Base-by-base conservation (phyloP, 35 echinoderm and acorn worm genomes). In the Diadema setosum region DNA sequence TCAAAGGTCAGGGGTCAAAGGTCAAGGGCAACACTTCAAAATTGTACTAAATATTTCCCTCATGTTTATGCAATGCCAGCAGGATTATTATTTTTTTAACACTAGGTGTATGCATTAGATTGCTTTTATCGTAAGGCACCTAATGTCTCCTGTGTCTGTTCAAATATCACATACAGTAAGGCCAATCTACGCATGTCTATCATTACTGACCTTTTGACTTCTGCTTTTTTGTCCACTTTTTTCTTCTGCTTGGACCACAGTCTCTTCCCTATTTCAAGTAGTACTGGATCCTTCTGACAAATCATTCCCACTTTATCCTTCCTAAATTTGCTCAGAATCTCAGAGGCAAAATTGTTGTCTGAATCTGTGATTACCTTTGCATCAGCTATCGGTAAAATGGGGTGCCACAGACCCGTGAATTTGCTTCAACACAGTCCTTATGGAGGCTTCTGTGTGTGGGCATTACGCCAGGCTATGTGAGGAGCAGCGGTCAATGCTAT, bases 171-270 rank as follows among this genome's bases (percentile, higher is more conserved):
- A 61, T 90, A 90, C 48, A 90, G 45, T n/a, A 24, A 26, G 1
- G 48, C 87, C 46, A 90, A 81, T 40, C 64, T 37, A 64, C 78
- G 32, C 87, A 90, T 90, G 33, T 82, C 48, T 2, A 57, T 82
- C 87, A 83, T 90, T 3, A 90, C 87, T 39, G 87, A 90, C 57
- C 81, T 90, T 30, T 44, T 35, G 37, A 90, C 91, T 46, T 93
- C 76, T 7, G 59, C 52, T 42, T 84, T 81, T 56, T 93, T 93
- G 63, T 93, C 65, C 16, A 55, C 40, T 42, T 93, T 93, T 24
- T 29, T 75, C 32, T 44, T 83, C 24, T 88, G 36, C 45, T 93
- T 93, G 18, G 65, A n/a, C 91, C 84, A 92, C 11, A 93, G 34
- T 46, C 85, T 87, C 42, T 87, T 93, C 23, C 91, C 91, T n/a